Evolutionary conservation across 1,140 invertebrate species (phyloP).

Genomic region (Scylla paramamosain): DNA sequence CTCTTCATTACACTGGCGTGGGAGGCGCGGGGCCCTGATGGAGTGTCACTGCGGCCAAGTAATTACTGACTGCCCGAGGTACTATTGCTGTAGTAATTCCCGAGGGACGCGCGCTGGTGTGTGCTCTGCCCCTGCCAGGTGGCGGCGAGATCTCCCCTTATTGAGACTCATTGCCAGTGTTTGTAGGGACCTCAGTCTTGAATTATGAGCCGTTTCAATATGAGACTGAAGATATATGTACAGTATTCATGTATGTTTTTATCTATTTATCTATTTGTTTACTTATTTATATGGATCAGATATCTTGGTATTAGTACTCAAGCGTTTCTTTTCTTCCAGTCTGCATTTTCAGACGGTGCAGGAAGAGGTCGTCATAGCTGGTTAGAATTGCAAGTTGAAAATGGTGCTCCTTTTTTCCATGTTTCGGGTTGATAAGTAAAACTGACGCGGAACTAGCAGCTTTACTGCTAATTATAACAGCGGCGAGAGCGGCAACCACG

Average conservation of each 20-base stretch:
- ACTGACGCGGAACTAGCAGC: background rate
- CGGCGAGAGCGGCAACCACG: background rate
- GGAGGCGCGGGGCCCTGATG: background rate
- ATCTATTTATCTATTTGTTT: too few species aligned
- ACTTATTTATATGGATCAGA: too few species aligned
- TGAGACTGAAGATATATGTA: background rate
- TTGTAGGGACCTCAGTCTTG: background rate
- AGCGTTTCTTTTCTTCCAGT: too few species aligned
- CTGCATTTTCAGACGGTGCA: too few species aligned
- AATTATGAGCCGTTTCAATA: background rate
- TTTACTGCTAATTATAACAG: constrained; percentile 6
- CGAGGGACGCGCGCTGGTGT: background rate
- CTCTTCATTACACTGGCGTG: background rate
- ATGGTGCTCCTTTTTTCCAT: background rate
- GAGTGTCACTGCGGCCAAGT: background rate
- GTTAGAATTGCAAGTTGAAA: background rate
- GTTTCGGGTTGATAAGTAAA: constrained; percentile 23
- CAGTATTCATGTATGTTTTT: too few species aligned
- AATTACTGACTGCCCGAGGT: background rate
- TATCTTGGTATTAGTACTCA: too few species aligned
- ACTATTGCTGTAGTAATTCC: background rate
- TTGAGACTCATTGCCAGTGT: too few species aligned
- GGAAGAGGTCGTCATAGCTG: background rate
- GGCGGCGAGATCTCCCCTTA: too few species aligned
- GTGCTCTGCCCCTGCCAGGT: too few species aligned